phyloP scores from a whole-genome alignment of 2,113 vertebrate species.

The Eonycteris spelaea region DNA sequence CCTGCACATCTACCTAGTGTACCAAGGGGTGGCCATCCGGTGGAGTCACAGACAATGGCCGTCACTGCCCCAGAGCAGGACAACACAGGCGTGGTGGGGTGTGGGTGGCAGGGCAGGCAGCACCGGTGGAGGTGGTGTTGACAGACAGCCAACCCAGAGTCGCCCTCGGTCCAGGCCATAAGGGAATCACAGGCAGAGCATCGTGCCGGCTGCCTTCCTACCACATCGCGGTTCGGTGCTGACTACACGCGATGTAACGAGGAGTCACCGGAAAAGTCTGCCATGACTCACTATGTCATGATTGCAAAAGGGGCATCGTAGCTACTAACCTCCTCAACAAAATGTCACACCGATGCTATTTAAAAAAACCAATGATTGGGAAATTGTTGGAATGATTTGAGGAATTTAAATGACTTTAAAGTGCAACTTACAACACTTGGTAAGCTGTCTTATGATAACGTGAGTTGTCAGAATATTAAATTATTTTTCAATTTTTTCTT shows the following conservation, averaged over 20 bases:
- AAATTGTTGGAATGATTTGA: neutral
- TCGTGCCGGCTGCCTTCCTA: neutral
- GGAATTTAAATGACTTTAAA: neutral
- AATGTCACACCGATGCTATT: neutral
- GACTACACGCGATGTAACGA: neutral
- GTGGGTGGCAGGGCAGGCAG: too few relatives aligned
- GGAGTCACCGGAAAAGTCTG: neutral
- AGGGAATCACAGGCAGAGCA: neutral
- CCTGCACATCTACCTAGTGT: neutral
- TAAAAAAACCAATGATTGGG: neutral
- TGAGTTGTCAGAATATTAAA: neutral
- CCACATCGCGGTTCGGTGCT: neutral
- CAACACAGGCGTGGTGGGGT: too few relatives aligned
- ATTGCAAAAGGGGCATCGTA: neutral
- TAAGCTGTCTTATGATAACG: neutral
- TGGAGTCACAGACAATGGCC: neutral
- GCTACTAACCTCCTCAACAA: neutral
- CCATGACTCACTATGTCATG: neutral
- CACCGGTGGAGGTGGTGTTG: fast-evolving
- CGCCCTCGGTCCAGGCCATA: neutral
- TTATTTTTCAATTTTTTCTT: neutral
- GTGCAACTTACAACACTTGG: neutral
- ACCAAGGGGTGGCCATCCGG: neutral
- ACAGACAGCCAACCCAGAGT: neutral
- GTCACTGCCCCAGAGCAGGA: neutral